Conservation (phyloP, 2,113 vertebrate genomes). For the Microcebus lehilahytsara region DNA sequence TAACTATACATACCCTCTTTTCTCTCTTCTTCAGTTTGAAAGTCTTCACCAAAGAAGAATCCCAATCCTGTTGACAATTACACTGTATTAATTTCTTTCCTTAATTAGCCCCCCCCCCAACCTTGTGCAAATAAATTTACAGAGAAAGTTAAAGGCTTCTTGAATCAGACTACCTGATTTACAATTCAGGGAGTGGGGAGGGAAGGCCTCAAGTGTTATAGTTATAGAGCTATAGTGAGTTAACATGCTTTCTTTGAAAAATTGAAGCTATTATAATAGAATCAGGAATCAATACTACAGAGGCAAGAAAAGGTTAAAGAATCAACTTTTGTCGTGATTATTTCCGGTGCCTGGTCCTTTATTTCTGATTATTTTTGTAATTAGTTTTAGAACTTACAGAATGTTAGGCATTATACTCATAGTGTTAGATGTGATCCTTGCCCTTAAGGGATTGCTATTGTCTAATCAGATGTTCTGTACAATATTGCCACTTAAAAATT, state of each 20-base stretch:
- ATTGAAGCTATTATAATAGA: conserved; percentile 72
- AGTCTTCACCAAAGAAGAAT: conserved; percentile 92
- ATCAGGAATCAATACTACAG: conserved; percentile 72
- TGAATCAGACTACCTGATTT: conserved; percentile 32
- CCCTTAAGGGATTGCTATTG: conserved; percentile 16
- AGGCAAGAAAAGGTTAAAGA: conserved; percentile 70
- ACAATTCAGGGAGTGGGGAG: background rate
- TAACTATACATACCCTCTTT: too few relatives aligned
- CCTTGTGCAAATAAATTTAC: conserved; percentile 26
- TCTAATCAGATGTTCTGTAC: conserved; percentile 14
- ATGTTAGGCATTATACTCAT: conserved; percentile 6
- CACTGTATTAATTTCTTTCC: conserved; percentile 63
- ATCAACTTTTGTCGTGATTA: conserved; percentile 51
- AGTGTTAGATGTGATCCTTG: conserved; percentile 10
- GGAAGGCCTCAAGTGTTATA: background rate
- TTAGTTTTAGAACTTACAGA: conserved; percentile 69
- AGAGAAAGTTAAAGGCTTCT: conserved; percentile 38
- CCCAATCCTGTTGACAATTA: conserved; percentile 92
- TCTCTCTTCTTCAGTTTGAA: conserved; percentile 93
- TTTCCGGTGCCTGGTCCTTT: conserved; percentile 42
- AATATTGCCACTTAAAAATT: conserved; percentile 11
- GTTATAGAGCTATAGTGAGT: background rate
- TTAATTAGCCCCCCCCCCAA: conserved; percentile 4
- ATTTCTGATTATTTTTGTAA: conserved; percentile 66
- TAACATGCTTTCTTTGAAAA: conserved; percentile 61